Percentiles rank a stretch among this genome's conserved stretches.
phyloP scores from a whole-genome alignment of 92 coral and sea anemone genomes.

The Porites evermanni region DNA sequence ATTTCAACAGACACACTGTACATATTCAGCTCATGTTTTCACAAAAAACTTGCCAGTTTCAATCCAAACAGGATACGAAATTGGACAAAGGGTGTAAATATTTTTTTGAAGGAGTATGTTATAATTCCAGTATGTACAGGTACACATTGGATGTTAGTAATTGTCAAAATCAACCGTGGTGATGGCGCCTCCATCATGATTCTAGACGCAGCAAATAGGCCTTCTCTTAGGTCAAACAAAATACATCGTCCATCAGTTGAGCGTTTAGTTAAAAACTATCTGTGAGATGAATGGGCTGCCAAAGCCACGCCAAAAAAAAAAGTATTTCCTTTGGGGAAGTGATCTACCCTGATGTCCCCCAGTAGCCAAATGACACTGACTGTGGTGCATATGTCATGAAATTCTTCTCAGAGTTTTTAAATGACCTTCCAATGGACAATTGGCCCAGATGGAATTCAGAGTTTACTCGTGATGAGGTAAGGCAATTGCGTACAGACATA shows the following conservation, averaged over 20 bases:
- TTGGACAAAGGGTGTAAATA: constrained; percentile 12
- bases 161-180: constrained; percentile 21
- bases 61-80: constrained; percentile 7
- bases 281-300: constrained; percentile 13
- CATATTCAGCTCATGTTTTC: constrained; percentile 24
- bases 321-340: not conserved
- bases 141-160: constrained; percentile 3
- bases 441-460: too few relatives aligned
- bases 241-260: constrained; percentile 12
- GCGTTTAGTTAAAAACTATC: not conserved
- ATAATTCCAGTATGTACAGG: constrained; percentile 20
- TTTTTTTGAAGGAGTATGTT: constrained; percentile 7
- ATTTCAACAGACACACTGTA: not conserved
- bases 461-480: too few relatives aligned
- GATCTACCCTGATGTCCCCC: constrained; percentile 1
- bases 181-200: not conserved
- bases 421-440: too few relatives aligned
- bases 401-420: too few relatives aligned
- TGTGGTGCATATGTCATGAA: too few relatives aligned
- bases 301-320: not conserved
- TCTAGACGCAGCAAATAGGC: not conserved
- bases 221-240: not conserved
- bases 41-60: constrained; percentile 17
- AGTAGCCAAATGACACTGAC: not conserved
- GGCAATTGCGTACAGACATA: too few relatives aligned